Evolutionary conservation across 2,888 invertebrate genomes (phyloP).

Genomic region (Cantharis flavilabris): DNA sequence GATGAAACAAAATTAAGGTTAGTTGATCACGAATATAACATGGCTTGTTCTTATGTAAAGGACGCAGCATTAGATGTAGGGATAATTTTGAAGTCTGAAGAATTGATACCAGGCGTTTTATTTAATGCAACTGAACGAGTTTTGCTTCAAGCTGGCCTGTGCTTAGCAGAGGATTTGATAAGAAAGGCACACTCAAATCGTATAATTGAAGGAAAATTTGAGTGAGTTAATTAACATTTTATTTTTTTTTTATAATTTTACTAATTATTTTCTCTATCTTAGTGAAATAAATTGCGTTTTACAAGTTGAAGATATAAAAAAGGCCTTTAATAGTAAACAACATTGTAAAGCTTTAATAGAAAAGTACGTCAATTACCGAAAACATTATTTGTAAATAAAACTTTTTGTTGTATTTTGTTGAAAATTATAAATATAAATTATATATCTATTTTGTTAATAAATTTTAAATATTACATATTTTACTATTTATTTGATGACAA

Average conservation of each 20-base stretch:
- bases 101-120: slow-evolving; percentile 54
- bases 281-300: slow-evolving; percentile 27
- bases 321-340: slow-evolving; percentile 31
- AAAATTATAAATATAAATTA: not conserved
- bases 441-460: not conserved
- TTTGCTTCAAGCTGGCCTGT: slow-evolving; percentile 58
- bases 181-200: slow-evolving; percentile 44
- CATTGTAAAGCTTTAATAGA: slow-evolving; percentile 34
- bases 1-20: slow-evolving; percentile 28
- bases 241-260: not conserved
- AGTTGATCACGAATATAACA: slow-evolving; percentile 41
- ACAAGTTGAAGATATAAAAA: slow-evolving; percentile 28
- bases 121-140: slow-evolving; percentile 58
- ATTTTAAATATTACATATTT: not conserved
- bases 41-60: slow-evolving; percentile 53
- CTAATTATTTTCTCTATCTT: not conserved
- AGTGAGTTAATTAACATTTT: slow-evolving; percentile 26
- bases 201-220: slow-evolving; percentile 39
- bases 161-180: slow-evolving; percentile 59
- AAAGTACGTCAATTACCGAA: not conserved
- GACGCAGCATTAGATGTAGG: slow-evolving; percentile 56
- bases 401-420: not conserved
- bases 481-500: not conserved
- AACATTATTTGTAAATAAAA: not conserved
- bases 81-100: slow-evolving; percentile 55